These are phyloP conservation scores for Chromis chromis DNA, from an alignment of 2,797 vertebrate species.

Conservation along the genomic window DNA sequence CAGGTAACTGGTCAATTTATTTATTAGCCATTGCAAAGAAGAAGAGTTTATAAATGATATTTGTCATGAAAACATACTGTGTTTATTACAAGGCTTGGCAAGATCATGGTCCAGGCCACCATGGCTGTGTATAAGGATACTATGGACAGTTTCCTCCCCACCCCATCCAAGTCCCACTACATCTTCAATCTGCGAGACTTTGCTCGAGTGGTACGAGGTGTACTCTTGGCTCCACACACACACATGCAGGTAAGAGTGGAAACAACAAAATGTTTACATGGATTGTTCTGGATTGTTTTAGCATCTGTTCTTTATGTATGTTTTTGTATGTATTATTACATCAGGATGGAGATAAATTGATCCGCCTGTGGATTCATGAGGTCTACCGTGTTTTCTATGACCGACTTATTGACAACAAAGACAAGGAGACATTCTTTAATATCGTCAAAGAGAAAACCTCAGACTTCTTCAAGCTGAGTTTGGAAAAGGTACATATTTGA, in stretches of 20 bases:
- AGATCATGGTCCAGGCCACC: constrained; percentile 92
- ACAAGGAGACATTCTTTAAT: constrained; percentile 90
- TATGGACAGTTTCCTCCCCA: constrained; percentile 91
- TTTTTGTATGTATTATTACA: constrained; percentile 15
- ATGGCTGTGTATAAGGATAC: constrained; percentile 90
- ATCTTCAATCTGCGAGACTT: constrained; percentile 96
- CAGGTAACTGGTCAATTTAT: constrained; percentile 80
- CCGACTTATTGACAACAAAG: constrained; percentile 88
- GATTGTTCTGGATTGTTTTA: background rate
- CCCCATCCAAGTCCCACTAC: constrained; percentile 96
- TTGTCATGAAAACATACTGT: constrained; percentile 11
- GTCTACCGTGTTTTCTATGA: constrained; percentile 95
- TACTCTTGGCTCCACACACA: constrained; percentile 91
- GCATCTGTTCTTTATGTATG: background rate
- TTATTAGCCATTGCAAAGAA: background rate
- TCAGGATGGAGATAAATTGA: constrained; percentile 92
- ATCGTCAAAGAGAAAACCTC: constrained; percentile 89
- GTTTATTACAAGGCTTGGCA: constrained; percentile 84
- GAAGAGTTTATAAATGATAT: background rate
- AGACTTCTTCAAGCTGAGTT: constrained; percentile 87
- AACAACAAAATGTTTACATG: background rate
- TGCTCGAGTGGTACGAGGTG: constrained; percentile 90
- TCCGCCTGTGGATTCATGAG: constrained; percentile 95
- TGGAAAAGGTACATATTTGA: constrained; percentile 87
- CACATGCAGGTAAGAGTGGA: constrained; percentile 87